Evolutionary conservation across 1,140 invertebrate species (phyloP).

Genomic region (Chrysopa pallens): DNA sequence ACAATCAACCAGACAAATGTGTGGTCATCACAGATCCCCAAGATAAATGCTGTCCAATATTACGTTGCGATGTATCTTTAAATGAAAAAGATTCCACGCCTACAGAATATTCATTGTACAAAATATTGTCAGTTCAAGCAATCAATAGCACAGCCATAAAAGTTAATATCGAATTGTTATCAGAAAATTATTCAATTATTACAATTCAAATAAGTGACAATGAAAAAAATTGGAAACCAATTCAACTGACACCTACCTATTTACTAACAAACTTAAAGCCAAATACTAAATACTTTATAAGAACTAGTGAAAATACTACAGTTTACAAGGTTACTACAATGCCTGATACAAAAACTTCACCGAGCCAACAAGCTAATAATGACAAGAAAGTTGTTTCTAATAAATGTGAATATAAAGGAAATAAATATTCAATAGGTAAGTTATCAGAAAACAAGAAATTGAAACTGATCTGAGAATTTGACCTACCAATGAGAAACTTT

Average conservation of each 20-base stretch:
- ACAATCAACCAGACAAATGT: conserved; percentile 34
- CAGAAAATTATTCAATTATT: conserved; percentile 5
- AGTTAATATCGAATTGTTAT: conserved; percentile 18
- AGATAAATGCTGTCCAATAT: conserved; percentile 67
- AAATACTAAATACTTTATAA: not conserved
- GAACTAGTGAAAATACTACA: not conserved
- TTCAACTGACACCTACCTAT: conserved; percentile 14
- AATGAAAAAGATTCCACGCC: conserved; percentile 20
- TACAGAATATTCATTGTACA: conserved; percentile 2
- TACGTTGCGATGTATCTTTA: conserved; percentile 62
- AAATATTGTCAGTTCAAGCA: conserved; percentile 19
- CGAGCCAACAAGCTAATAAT: not conserved
- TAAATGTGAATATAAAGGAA: conserved; percentile 35
- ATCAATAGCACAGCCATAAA: conserved; percentile 20
- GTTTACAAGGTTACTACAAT: not conserved
- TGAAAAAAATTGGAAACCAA: conserved; percentile 20
- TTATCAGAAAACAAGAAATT: not conserved
- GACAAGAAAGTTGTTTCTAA: not conserved
- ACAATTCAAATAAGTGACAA: conserved; percentile 22
- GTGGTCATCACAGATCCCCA: conserved; percentile 52
- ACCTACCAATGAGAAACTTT: too few relatives aligned
- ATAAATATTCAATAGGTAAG: conserved; percentile 28
- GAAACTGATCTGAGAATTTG: too few relatives aligned
- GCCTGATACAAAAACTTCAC: too few relatives aligned
- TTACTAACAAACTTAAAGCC: not conserved